Evolutionary conservation across 1,140 invertebrate species (phyloP), one percentile per base, ranked within the genome.

Genomic region (Drosophila obscura): DNA sequence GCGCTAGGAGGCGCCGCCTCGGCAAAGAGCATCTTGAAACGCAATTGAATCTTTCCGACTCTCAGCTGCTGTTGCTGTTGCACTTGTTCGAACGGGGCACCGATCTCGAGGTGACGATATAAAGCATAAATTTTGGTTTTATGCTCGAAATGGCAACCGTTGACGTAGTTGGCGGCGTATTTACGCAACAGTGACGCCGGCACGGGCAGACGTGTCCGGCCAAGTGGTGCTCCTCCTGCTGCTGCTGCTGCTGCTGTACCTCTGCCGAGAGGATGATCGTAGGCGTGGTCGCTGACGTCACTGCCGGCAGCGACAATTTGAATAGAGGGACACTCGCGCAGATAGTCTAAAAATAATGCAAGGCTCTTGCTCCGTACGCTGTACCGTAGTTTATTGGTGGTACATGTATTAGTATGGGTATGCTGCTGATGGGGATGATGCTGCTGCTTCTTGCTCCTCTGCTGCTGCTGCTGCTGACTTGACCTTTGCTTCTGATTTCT

Each of bases 101-200:
- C 62, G 77, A 78, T 83, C 83, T 73, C 58, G 76, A 88, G 64
- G 83, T 89, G 84, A 84, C 84, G 73, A 80, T 91, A 88, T 78
- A 91, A 79, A 72, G 90, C 85, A 91, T 91, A 91, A 77, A 91
- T 87, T 90, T 91, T 73, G 73, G 82, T 87, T 87, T 81, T 90
- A 81, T 90, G 74, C 69, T 77, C 72, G 75, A 90, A 90, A 84
- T 78, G 66, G 80, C 77, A 83, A 83, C 66, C 80, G 80, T 65
- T 83, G 51, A 69, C 79, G 80, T 87, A 51, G 62, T 89, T 77
- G 56, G 65, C 65, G 61, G 74, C 77, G 75, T 80, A 73, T 69
- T 80, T 88, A 55, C 67, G 67, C 53, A 69, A 35, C 53, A 80
- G 64, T 28, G 72, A 49, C 59, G 50, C 64, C n/a, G 76, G 68